A percentile compares a stretch with the other conserved stretches of the same genome.
Evolutionary conservation across 1,140 invertebrate genomes (phyloP).

Genomic region (Bombus terrestris): DNA sequence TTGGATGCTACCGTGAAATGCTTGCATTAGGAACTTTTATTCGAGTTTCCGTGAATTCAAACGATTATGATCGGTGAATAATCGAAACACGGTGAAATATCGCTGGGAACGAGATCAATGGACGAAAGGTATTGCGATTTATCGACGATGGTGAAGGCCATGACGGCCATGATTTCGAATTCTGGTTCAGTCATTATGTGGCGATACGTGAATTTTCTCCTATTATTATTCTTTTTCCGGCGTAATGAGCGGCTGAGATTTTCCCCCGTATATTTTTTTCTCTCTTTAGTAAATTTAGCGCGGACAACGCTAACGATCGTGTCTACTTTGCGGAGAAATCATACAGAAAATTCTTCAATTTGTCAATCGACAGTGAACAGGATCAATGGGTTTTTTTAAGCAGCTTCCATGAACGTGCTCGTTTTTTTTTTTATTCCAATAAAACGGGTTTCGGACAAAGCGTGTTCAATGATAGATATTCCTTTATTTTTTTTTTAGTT

Average conservation of each 20-base stretch:
- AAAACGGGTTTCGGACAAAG: background rate
- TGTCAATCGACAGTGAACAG: background rate
- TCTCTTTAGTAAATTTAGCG: background rate
- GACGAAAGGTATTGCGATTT: constrained; percentile 53
- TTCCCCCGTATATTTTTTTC: background rate
- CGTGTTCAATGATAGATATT: background rate
- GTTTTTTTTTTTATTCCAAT: background rate
- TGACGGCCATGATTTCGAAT: constrained; percentile 22
- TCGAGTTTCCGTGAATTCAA: constrained; percentile 34
- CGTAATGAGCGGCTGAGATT: background rate
- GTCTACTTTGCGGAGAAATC: background rate
- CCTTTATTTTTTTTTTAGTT: background rate
- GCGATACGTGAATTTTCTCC: constrained; percentile 38
- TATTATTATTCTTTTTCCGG: constrained; percentile 31
- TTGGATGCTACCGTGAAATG: constrained; percentile 30
- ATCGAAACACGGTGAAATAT: constrained; percentile 54
- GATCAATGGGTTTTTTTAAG: background rate
- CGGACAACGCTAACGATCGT: background rate
- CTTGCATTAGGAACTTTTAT: constrained; percentile 55
- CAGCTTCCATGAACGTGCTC: background rate
- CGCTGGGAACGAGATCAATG: constrained; percentile 51
- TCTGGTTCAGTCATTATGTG: constrained; percentile 2
- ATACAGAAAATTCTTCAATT: constrained; percentile 10
- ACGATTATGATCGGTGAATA: constrained; percentile 57
- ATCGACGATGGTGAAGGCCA: constrained; percentile 38